Conservation (phyloP, 2,888 invertebrate genomes). For the Labia minor region DNA sequence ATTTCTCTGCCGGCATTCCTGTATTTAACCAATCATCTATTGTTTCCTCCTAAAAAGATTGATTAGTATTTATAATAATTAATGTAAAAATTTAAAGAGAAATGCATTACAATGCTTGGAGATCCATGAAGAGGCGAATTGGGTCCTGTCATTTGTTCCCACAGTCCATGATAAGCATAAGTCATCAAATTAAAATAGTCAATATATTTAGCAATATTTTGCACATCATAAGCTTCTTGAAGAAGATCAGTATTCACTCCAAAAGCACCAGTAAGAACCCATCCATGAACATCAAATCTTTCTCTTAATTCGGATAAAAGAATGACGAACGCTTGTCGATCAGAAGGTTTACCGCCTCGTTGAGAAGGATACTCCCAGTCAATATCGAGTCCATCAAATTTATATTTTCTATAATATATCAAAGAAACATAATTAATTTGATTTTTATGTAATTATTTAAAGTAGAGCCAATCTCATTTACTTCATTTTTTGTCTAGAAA, state of each 20-base stretch:
- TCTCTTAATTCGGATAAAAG: constrained; percentile 56
- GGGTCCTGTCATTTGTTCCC: constrained; percentile 63
- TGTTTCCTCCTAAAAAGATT: constrained; percentile 35
- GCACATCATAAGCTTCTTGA: constrained; percentile 64
- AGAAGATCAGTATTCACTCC: constrained; percentile 67
- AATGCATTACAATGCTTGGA: constrained; percentile 58
- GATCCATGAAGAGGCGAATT: constrained; percentile 61
- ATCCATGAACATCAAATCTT: constrained; percentile 55
- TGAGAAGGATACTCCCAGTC: constrained; percentile 79
- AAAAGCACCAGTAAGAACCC: constrained; percentile 69
- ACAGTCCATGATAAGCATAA: constrained; percentile 80
- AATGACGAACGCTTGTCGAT: constrained; percentile 39
- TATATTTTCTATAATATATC: constrained; percentile 54
- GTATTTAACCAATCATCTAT: constrained; percentile 61
- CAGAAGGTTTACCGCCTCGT: constrained; percentile 60
- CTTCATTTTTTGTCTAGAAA: no score
- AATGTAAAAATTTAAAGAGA: no score
- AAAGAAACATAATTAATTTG: no score
- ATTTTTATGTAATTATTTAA: no score
- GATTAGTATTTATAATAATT: no score
- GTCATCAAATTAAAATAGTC: constrained; percentile 71
- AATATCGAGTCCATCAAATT: constrained; percentile 65
- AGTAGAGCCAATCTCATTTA: no score
- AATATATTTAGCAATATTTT: constrained; percentile 42
- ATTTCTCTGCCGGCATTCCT: constrained; percentile 63